Evolutionary conservation across 2,888 invertebrate species (phyloP), one percentile per base, ranked within the genome.

Genomic region (Lepidonotus clava): DNA sequence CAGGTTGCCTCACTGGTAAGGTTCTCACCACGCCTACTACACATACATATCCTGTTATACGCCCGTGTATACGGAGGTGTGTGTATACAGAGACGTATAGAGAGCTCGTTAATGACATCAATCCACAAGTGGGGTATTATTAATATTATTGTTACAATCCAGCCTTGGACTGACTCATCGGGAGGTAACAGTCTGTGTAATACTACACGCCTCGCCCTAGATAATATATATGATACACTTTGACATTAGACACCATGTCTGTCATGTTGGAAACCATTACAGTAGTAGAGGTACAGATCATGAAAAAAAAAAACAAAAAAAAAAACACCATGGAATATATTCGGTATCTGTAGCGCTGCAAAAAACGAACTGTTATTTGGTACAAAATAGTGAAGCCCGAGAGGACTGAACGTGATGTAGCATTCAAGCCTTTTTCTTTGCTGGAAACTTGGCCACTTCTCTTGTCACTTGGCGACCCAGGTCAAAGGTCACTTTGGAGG

Each of bases 291-390:
- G 80, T 80, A 80, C 80, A 80, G 46, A 80, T 80, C 80, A 80
- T 46, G 80, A 80, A 80, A 80, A 46, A 41, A 80, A n/a, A n/a
- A n/a, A n/a, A n/a, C n/a, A n/a, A n/a, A n/a, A n/a, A n/a, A n/a
- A n/a, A n/a, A n/a, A n/a, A n/a, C n/a, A n/a, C n/a, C n/a, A 80
- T 80, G 80, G 80, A 80, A 80, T 80, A 80, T 51, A 80, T 46
- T 80, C 46, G 34, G 51, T 28, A 14, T 46, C 51, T 80, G 80
- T 80, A 80, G 80, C 80, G 80, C 28, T 80, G 80, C 80, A 46
- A 80, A n/a, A n/a, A n/a, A 80, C 51, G 2, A 80, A 46, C 80
- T 32, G 28, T 14, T 32, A 46, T 80, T 46, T 51, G 80, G 80
- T 80, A 80, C 80, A 80, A 80, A 41, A 51, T n/a, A n/a, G 28